A percentile compares a stretch with the other conserved stretches of the same genome.
Conservation (phyloP, 2,113 vertebrate species). For the Piaya cayana region DNA sequence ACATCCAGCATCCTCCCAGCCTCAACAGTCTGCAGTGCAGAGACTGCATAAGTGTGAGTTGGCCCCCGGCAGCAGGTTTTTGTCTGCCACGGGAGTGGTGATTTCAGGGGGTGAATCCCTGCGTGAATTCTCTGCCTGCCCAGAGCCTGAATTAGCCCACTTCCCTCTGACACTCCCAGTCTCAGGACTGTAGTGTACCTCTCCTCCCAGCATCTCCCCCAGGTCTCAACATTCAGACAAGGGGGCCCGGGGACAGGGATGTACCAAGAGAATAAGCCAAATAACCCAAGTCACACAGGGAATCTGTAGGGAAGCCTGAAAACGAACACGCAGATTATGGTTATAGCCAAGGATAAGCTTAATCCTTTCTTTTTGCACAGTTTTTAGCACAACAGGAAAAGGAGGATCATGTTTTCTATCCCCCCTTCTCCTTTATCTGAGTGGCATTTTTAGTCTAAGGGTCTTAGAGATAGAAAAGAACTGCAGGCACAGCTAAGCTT, state of each 20-base stretch:
- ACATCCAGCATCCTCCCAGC: background rate
- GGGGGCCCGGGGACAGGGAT: background rate
- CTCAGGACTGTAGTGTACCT: background rate
- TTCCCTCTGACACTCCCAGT: background rate
- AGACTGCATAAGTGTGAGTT: fast-evolving
- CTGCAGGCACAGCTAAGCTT: background rate
- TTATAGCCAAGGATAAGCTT: constrained; percentile 3
- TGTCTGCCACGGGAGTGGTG: background rate
- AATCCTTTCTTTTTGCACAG: constrained; percentile 15
- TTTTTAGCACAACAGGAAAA: background rate
- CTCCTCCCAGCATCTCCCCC: background rate
- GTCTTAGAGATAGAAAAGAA: background rate
- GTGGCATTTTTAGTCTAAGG: background rate
- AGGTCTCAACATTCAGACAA: background rate
- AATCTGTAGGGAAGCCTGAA: background rate
- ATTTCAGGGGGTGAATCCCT: background rate
- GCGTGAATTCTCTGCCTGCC: background rate
- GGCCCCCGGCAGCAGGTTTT: background rate
- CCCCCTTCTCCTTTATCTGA: background rate
- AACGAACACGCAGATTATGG: background rate
- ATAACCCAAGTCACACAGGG: background rate
- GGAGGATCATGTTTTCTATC: background rate
- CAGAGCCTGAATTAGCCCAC: background rate
- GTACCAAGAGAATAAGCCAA: background rate
- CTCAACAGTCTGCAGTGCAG: background rate